phyloP scores from a whole-genome alignment of 1,140 invertebrate genomes.

The Leptinotarsa undecemlineata region DNA sequence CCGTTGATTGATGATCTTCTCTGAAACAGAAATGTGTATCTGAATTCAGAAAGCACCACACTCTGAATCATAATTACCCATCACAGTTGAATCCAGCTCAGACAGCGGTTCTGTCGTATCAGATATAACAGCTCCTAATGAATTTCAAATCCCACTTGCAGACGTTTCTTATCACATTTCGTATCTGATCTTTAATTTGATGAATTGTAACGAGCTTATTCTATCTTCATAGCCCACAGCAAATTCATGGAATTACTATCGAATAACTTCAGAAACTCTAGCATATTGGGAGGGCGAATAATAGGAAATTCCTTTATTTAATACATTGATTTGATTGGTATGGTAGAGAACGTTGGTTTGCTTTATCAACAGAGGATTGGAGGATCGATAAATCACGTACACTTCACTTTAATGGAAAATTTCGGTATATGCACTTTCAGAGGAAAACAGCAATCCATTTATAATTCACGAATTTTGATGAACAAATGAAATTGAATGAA shows the following conservation, averaged over 20 bases:
- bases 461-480: too few species aligned
- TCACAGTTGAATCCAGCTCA: neutral
- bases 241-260: neutral
- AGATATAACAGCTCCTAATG: neutral
- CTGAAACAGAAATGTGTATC: too few species aligned
- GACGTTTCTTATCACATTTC: neutral
- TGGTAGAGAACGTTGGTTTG: too few species aligned
- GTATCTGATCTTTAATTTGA: neutral
- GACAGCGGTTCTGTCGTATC: neutral
- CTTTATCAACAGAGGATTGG: too few species aligned
- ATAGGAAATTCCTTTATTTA: too few species aligned
- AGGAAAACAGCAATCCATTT: too few species aligned
- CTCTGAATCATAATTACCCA: neutral
- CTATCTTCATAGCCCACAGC: slow-evolving; percentile 1
- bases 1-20: too few species aligned
- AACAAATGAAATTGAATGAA: too few species aligned
- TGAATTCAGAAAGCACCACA: neutral
- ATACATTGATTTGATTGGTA: too few species aligned
- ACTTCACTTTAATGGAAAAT: too few species aligned
- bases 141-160: slow-evolving; percentile 5
- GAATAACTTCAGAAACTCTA: neutral
- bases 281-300: neutral
- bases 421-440: too few species aligned
- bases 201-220: neutral
- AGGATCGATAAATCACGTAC: too few species aligned